Conservation (phyloP, 2,797 vertebrate genomes). For the Sebastes melanostomus region DNA sequence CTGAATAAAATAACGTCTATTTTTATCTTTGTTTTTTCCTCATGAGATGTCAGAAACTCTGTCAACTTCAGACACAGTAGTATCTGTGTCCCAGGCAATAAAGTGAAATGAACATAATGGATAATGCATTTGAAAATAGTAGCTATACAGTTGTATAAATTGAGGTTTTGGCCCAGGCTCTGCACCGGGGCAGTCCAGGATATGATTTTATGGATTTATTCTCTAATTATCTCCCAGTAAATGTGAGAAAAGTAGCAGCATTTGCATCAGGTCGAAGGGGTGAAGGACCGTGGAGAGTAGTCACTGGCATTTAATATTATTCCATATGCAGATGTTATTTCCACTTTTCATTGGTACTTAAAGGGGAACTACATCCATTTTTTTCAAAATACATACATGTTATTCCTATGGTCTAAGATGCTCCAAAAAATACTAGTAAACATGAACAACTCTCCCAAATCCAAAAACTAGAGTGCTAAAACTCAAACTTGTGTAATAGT, state of each 20-base stretch:
- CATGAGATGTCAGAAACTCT: background rate
- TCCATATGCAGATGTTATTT: background rate
- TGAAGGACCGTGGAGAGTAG: background rate
- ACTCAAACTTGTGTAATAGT: no score
- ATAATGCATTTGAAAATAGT: background rate
- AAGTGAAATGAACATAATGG: background rate
- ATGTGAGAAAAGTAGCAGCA: background rate
- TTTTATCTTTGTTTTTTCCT: background rate
- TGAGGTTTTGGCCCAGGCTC: background rate
- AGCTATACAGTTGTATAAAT: background rate
- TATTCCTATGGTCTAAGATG: no score
- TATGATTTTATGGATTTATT: slow-evolving; percentile 12
- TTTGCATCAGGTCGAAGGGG: background rate
- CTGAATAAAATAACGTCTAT: background rate
- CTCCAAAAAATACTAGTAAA: no score
- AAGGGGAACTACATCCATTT: no score
- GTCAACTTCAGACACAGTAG: background rate
- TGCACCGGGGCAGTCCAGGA: background rate
- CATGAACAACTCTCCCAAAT: no score
- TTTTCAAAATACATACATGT: no score
- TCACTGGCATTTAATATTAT: background rate
- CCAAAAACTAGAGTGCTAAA: no score
- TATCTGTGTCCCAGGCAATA: background rate
- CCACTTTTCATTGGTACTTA: background rate
- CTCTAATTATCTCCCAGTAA: slow-evolving; percentile 15